These are phyloP conservation scores for Drosophila bocki DNA, from an alignment of 1,140 invertebrate genomes.

Conservation along the genomic window DNA sequence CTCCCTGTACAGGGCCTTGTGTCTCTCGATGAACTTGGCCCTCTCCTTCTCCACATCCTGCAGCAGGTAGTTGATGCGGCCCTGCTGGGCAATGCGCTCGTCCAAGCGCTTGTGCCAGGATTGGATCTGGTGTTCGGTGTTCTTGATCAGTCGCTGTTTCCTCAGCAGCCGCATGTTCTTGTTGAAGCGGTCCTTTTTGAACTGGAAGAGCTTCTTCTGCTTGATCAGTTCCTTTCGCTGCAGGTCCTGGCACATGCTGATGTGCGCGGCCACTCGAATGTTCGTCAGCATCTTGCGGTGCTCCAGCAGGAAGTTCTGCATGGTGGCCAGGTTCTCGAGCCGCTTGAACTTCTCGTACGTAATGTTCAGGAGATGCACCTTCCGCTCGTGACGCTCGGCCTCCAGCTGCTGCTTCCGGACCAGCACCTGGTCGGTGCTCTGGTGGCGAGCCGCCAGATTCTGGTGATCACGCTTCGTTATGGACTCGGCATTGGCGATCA, in stretches of 20 bases:
- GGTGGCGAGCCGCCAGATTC: constrained; percentile 53
- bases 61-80: constrained; percentile 52
- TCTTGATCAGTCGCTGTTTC: constrained; percentile 45
- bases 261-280: constrained; percentile 62
- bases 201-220: constrained; percentile 78
- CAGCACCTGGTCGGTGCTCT: constrained; percentile 62
- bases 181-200: constrained; percentile 75
- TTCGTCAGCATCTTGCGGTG: constrained; percentile 74
- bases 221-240: constrained; percentile 74
- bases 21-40: constrained; percentile 61
- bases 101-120: constrained; percentile 73
- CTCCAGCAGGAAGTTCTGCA: constrained; percentile 59
- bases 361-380: constrained; percentile 47
- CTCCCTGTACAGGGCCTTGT: constrained; percentile 51
- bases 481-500: constrained; percentile 72
- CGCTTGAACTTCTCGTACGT: constrained; percentile 62
- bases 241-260: constrained; percentile 61
- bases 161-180: constrained; percentile 62
- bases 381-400: constrained; percentile 45
- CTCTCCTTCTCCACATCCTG: constrained; percentile 55
- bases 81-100: constrained; percentile 70
- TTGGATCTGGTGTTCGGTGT: constrained; percentile 56
- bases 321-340: constrained; percentile 50
- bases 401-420: constrained; percentile 56
- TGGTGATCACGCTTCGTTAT: constrained; percentile 72